Percentiles rank a stretch among this genome's conserved stretches.
These are phyloP conservation scores for Drosophila trichaetosa DNA, from an alignment of 2,888 invertebrate genomes.

Conservation along the genomic window DNA sequence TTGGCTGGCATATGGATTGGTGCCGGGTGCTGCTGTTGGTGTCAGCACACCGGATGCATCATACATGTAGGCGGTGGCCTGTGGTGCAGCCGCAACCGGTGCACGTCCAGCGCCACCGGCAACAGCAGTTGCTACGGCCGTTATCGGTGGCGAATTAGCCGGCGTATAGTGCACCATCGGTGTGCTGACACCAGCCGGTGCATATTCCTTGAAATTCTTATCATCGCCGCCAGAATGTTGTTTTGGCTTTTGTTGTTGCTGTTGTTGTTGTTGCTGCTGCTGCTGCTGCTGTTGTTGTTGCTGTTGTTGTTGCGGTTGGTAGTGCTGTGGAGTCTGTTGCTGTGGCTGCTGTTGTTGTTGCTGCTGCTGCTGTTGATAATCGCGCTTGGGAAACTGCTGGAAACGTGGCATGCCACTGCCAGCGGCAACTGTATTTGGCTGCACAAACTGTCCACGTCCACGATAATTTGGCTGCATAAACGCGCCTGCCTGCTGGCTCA, in stretches of 20 bases:
- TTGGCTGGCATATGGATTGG: constrained; percentile 83
- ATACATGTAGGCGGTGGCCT: constrained; percentile 81
- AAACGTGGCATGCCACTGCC: constrained; percentile 78
- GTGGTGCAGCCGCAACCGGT: constrained; percentile 59
- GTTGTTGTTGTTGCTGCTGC: constrained; percentile 51
- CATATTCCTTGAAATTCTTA: constrained; percentile 75
- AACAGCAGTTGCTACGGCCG: constrained; percentile 63
- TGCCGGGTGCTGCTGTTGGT: constrained; percentile 82
- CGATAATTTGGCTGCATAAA: constrained; percentile 78
- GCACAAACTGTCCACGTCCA: constrained; percentile 81
- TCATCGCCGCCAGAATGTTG: constrained; percentile 64
- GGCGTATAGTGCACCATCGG: constrained; percentile 79
- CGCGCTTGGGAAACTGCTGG: constrained; percentile 83
- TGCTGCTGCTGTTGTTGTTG: constrained; percentile 31
- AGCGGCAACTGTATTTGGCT: constrained; percentile 62
- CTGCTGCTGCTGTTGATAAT: constrained; percentile 77
- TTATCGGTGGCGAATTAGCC: constrained; percentile 83
- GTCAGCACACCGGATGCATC: constrained; percentile 83
- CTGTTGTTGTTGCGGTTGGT: constrained; percentile 60
- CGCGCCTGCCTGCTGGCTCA: constrained; percentile 63
- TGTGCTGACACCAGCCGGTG: constrained; percentile 70
- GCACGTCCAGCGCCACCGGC: constrained; percentile 61
- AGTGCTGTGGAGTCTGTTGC: constrained; percentile 61
- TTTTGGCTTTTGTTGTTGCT: constrained; percentile 67
- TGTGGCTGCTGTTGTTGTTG: constrained; percentile 63